Evolutionary conservation across 2,888 invertebrate genomes (phyloP), one percentile per base, ranked within the genome.

Genomic region (Subacronicta megacephala): DNA sequence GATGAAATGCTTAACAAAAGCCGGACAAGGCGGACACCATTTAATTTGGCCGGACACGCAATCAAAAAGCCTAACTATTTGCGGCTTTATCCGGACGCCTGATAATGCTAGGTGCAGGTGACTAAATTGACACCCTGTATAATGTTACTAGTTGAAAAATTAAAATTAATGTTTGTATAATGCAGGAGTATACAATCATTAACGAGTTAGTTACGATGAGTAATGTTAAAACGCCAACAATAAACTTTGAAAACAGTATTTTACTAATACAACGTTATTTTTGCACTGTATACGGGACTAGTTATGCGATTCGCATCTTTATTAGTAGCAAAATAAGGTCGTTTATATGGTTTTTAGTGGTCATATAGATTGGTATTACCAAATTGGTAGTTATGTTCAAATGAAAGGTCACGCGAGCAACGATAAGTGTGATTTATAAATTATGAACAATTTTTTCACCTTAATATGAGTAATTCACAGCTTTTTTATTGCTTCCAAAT

Each of bases 401-500:
- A 73, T 77, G 68, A 62, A 73, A 72, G 78, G 80, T 78, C 82
- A 80, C 80, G 78, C 77, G 37, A 77, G 53, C 71, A 54, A 51
- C 50, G 52, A 56, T 62, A 65, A 74, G 77, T 74, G 77, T 77
- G 81, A 80, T 80, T 82, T 72, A 72, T 78, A 66, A 72, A 78
- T 75, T 77, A 83, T 77, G 72, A 70, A 75, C 65, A 62, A 62
- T 57, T 53, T 72, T 75, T 72, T 70, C 55, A 61, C 67, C 50
- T 67, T 72, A 75, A 79, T 81, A 75, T 37, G 64, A 63, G 72
- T 74, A 72, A 74, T 77, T 73, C 60, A 73, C 61, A 57, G 59
- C 42, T 71, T 76, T 66, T 80, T 82, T 83, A 83, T 74, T 74
- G 74, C 72, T 46, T 52, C 62, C 36, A 77, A 82, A 81, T 81